Evolutionary conservation across 2,113 vertebrate species (phyloP).

Genomic region (Lathamus discolor): DNA sequence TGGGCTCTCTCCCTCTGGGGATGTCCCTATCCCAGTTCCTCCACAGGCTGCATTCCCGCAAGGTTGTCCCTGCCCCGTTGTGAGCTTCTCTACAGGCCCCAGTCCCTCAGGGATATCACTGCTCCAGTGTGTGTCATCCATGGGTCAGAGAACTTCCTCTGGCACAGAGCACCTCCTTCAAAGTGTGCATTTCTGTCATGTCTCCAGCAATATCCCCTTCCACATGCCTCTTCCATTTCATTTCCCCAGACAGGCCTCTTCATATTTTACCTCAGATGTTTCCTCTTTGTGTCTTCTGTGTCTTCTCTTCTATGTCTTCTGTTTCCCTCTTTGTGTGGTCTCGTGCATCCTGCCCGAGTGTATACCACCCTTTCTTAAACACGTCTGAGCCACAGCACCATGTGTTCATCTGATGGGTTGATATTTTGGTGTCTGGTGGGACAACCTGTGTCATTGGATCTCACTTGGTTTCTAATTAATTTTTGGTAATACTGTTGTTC

Average conservation of each 20-base stretch:
- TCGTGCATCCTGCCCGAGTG: too few relatives aligned
- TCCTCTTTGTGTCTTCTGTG: neutral
- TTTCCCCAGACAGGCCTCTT: neutral
- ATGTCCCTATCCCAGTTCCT: neutral
- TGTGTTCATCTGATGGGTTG: neutral
- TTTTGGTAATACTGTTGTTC: neutral
- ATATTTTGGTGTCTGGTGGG: neutral
- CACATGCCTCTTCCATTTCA: neutral
- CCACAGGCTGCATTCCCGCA: neutral
- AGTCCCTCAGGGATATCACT: neutral
- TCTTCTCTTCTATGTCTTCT: neutral
- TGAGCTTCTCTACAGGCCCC: fast-evolving
- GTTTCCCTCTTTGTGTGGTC: neutral
- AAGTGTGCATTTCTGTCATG: neutral
- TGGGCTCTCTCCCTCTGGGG: fast-evolving
- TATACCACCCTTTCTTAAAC: neutral
- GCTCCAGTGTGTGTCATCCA: too few relatives aligned
- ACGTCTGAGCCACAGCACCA: fast-evolving
- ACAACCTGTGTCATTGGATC: neutral
- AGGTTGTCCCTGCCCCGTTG: fast-evolving
- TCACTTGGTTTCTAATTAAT: neutral
- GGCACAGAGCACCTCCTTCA: neutral
- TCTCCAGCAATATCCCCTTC: neutral
- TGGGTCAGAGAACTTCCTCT: fast-evolving
- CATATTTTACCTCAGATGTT: neutral